Evolutionary conservation across 2,888 invertebrate species (phyloP).

Genomic region (Hyalella azteca): DNA sequence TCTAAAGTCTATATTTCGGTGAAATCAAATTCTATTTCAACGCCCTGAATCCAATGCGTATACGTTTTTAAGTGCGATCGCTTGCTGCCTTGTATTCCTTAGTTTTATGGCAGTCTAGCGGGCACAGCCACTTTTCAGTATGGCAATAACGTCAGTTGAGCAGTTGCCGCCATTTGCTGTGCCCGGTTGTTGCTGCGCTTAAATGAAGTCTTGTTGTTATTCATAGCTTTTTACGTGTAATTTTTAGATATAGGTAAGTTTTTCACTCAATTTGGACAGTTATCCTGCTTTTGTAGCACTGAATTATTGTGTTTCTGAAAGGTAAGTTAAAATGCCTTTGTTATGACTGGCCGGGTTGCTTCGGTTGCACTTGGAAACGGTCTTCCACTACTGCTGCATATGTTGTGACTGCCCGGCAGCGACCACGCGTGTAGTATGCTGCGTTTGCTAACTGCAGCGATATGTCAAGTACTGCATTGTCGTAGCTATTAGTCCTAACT

Average conservation of each 20-base stretch:
- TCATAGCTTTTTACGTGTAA: constrained; percentile 31
- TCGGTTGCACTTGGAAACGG: background rate
- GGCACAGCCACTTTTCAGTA: background rate
- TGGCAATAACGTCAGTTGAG: constrained; percentile 28
- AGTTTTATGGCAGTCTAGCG: background rate
- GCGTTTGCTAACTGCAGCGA: background rate
- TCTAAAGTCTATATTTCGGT: too few species aligned
- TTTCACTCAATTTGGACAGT: background rate
- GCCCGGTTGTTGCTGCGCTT: constrained; percentile 33
- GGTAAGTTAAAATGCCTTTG: background rate
- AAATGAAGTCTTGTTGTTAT: constrained; percentile 34
- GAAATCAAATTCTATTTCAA: too few species aligned
- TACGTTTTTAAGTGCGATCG: too few species aligned
- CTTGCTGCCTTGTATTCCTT: too few species aligned
- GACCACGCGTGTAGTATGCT: background rate
- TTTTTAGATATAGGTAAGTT: constrained; percentile 31
- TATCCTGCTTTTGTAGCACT: too few species aligned
- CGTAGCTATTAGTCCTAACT: too few species aligned
- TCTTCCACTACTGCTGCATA: constrained; percentile 9
- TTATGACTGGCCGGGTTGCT: background rate
- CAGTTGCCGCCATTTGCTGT: constrained; percentile 35
- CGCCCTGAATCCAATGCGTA: too few species aligned
- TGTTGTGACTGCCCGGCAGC: constrained; percentile 17
- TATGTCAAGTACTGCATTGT: too few species aligned
- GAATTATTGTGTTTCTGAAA: background rate